Evolutionary conservation across 2,113 vertebrate species (phyloP).

Genomic region (Nerophis ophidion): DNA sequence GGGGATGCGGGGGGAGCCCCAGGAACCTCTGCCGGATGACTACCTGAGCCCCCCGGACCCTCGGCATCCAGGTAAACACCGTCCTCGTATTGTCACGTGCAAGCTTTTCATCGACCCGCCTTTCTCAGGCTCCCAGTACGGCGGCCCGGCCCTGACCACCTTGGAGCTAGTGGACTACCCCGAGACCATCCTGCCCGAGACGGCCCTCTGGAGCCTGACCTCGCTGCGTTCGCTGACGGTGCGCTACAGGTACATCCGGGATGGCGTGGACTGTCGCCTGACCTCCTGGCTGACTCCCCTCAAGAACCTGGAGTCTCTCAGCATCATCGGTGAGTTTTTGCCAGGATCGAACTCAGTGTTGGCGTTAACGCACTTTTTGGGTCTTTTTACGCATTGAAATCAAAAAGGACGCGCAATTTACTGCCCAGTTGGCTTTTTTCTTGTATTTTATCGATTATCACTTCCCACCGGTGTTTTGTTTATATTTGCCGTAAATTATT

Average conservation of each 20-base stretch:
- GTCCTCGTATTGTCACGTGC: too few relatives aligned
- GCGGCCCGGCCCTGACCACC: slow-evolving; percentile 37
- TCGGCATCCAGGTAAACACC: slow-evolving; percentile 24
- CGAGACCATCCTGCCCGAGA: slow-evolving; percentile 46
- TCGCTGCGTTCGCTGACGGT: slow-evolving; percentile 41
- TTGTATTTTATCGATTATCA: too few relatives aligned
- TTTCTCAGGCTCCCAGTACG: slow-evolving; percentile 25
- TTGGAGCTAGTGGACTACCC: slow-evolving; percentile 62
- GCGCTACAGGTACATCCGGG: slow-evolving; percentile 55
- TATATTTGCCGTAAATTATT: too few relatives aligned
- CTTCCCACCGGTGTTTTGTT: too few relatives aligned
- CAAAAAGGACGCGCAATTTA: too few relatives aligned
- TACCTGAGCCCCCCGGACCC: slow-evolving; percentile 50
- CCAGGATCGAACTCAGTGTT: slow-evolving; percentile 48
- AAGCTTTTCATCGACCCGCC: background rate
- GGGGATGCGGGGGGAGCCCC: slow-evolving; percentile 58
- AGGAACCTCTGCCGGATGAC: slow-evolving; percentile 44
- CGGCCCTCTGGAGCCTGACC: slow-evolving; percentile 42
- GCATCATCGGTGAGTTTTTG: slow-evolving; percentile 47
- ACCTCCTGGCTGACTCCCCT: slow-evolving; percentile 52
- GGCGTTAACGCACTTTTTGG: too few relatives aligned
- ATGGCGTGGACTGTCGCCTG: slow-evolving; percentile 52
- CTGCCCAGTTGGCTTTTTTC: too few relatives aligned
- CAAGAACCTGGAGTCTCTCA: slow-evolving; percentile 37
- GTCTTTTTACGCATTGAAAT: too few relatives aligned